A percentile compares a stretch with the other conserved stretches of the same genome.
phyloP scores from a whole-genome alignment of 2,888 invertebrate species.

The Ophion ellenae region DNA sequence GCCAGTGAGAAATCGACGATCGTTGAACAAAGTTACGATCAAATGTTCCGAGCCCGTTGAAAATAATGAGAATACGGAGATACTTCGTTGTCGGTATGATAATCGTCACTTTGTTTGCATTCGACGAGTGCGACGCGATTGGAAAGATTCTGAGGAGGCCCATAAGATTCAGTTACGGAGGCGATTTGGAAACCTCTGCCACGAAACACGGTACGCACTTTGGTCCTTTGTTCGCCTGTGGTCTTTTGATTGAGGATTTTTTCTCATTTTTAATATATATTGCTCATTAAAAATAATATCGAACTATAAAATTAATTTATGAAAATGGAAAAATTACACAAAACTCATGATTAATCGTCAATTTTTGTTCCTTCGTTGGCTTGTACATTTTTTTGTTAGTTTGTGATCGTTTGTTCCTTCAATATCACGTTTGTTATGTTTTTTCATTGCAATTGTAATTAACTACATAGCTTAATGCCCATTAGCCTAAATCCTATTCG shows the following conservation, averaged over 20 bases:
- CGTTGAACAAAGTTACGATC: constrained; percentile 42
- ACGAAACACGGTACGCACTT: constrained; percentile 67
- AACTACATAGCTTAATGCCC: too few relatives aligned
- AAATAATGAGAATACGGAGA: constrained; percentile 29
- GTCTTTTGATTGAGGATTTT: too few relatives aligned
- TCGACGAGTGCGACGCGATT: constrained; percentile 46
- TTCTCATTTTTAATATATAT: too few relatives aligned
- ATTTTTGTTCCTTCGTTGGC: too few relatives aligned
- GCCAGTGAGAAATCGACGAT: constrained; percentile 45
- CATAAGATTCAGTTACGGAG: constrained; percentile 69
- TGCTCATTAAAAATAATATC: too few relatives aligned
- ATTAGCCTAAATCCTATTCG: too few relatives aligned
- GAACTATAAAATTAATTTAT: too few relatives aligned
- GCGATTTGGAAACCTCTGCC: constrained; percentile 74
- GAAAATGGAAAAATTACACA: neutral
- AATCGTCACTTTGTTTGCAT: neutral
- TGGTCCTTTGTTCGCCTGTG: neutral
- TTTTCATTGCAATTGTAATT: too few relatives aligned
- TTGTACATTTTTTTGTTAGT: too few relatives aligned
- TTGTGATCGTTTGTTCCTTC: too few relatives aligned
- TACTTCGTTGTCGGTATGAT: constrained; percentile 10
- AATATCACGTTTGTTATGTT: too few relatives aligned
- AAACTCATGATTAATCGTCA: neutral
- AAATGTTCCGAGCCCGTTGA: neutral
- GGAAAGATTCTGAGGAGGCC: constrained; percentile 71